phyloP scores from a whole-genome alignment of 2,888 invertebrate species.

The Plagodis dolabraria region DNA sequence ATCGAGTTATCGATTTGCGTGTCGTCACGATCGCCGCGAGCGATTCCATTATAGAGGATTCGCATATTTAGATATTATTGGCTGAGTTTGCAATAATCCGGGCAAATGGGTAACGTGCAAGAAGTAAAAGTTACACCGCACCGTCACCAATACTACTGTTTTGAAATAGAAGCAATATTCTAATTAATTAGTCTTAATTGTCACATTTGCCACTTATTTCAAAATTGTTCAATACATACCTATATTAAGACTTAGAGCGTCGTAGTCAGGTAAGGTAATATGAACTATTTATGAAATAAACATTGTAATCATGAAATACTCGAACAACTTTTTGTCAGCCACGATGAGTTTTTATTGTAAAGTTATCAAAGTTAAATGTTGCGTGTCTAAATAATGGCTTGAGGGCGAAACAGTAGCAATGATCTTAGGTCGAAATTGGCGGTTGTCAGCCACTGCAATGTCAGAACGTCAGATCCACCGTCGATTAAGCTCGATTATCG shows the following conservation, averaged over 20 bases:
- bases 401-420: slow-evolving; percentile 63
- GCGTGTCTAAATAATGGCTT: slow-evolving; percentile 64
- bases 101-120: slow-evolving; percentile 9
- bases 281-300: no score
- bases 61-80: slow-evolving; percentile 24
- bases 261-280: no score
- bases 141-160: no score
- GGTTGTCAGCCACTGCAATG: slow-evolving; percentile 57
- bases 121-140: neutral
- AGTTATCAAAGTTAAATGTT: slow-evolving; percentile 34
- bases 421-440: slow-evolving; percentile 62
- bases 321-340: slow-evolving; percentile 1
- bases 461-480: slow-evolving; percentile 45
- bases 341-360: slow-evolving; percentile 27
- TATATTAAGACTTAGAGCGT: no score
- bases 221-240: neutral
- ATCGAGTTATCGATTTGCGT: slow-evolving; percentile 63
- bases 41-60: slow-evolving; percentile 33
- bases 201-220: no score
- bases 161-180: no score
- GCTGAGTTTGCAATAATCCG: slow-evolving; percentile 22
- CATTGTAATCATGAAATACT: neutral
- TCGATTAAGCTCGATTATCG: slow-evolving; percentile 49
- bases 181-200: no score
- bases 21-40: slow-evolving; percentile 65